Evolutionary conservation across 2,113 vertebrate species (phyloP).

Genomic region (Bungarus multicinctus): DNA sequence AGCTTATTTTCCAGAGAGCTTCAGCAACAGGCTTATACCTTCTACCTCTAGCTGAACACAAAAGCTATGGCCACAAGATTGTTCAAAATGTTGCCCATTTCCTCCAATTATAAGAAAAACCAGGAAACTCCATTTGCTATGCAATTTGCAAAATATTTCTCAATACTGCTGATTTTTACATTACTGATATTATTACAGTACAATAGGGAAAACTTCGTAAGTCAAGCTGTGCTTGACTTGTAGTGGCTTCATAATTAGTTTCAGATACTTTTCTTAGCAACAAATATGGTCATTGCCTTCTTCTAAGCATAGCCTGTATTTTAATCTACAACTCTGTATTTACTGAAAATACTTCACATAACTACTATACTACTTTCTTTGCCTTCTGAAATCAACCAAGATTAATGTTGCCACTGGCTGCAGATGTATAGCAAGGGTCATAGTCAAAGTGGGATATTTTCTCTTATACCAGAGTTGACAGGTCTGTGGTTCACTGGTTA

Average conservation of each 20-base stretch:
- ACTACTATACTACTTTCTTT: not conserved
- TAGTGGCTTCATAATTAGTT: not conserved
- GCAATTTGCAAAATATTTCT: not conserved
- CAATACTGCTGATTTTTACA: not conserved
- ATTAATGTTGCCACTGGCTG: not conserved
- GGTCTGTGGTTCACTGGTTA: not conserved
- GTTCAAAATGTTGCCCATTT: not conserved
- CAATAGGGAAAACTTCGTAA: not conserved
- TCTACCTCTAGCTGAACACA: not conserved
- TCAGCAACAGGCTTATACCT: not conserved
- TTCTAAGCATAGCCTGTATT: not conserved
- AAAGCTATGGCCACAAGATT: not conserved
- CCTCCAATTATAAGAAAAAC: not conserved
- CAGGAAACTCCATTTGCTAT: not conserved
- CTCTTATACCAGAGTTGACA: slow-evolving; percentile 19
- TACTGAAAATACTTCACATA: not conserved
- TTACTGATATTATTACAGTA: not conserved
- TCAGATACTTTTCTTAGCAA: not conserved
- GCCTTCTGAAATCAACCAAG: not conserved
- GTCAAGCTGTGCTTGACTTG: not conserved
- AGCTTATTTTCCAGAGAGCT: not conserved
- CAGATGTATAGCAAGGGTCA: not conserved
- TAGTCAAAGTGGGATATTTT: slow-evolving; percentile 21
- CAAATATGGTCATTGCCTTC: not conserved
- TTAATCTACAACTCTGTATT: not conserved